Base-by-base conservation (phyloP, 2,113 vertebrate species). In the Hippocampus abdominalis region DNA sequence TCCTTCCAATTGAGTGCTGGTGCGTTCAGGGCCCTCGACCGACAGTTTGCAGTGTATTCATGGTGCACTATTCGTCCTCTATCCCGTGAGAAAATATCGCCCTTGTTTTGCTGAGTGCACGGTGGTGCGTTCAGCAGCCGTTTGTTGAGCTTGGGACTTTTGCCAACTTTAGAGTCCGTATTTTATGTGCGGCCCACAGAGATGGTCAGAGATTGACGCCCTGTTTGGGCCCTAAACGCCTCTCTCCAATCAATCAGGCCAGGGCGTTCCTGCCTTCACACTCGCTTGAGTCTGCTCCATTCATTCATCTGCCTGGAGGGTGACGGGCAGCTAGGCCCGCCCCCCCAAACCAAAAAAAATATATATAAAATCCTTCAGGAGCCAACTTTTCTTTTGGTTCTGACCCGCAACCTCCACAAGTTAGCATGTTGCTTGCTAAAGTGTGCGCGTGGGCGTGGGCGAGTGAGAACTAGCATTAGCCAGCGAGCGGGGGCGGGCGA, bases 401-500 rank as follows among this genome's bases (percentile, higher is more conserved):
- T 25, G 54, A 27, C 54, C 54, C 23, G 23, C 54, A 25, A 25
- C 11, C 54, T 27, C 4, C 12, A 12, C 54, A 15, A 57, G 23
- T 27, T 27, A 13, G 23, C 54, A 15, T 3, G 54, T 4, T 27
- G 11, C 11, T 57, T 27, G 54, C 23, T 57, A 1, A 25, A 16
- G 23, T 6, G 36, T 40, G 60, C 12, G 60, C 4, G n/a, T 39
- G 60, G 0, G 54, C 10, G 54, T 13, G 54, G 15, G 54, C 12
- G 25, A 32, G 68, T 1, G 63, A 40, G 67, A 48, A 64, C n/a
- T 23, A 61, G 27, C 8, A 69, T 4, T 21, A 71, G 67, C 27
- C 20, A 63, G 65, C 49, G 60, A 69, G 69, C 49, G 74, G 59
- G 69, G 49, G 74, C 59, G 66, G 40, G 67, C 63, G 73, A 25